Conservation (phyloP, 2,113 vertebrate genomes). For the Globicephala melas region DNA sequence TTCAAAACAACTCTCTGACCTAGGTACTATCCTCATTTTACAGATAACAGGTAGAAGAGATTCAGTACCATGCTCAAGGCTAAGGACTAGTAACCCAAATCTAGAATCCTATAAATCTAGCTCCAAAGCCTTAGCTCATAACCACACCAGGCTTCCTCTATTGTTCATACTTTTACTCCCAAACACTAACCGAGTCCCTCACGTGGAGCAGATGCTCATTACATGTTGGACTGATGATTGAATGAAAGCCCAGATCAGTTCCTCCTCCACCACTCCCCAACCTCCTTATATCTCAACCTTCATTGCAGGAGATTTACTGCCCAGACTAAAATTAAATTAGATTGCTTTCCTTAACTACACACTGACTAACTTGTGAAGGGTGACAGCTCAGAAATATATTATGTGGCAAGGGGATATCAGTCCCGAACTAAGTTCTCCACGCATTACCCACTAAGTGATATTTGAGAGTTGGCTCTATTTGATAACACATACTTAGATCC, state of each 20-base stretch:
- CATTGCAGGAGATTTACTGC: conserved; percentile 33
- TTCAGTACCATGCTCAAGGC: background rate
- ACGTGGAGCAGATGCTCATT: background rate
- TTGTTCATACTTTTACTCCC: background rate
- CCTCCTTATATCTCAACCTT: background rate
- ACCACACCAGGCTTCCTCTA: background rate
- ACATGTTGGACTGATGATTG: background rate
- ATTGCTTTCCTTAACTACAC: conserved; percentile 52
- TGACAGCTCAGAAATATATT: conserved; percentile 38
- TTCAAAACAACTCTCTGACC: background rate
- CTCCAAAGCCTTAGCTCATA: background rate
- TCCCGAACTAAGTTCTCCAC: background rate
- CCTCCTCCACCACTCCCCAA: background rate
- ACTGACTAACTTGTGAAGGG: conserved; percentile 1
- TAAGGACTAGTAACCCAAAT: background rate
- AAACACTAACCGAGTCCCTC: background rate
- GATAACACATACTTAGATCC: conserved; percentile 25
- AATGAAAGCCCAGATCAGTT: background rate
- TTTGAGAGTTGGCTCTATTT: conserved; percentile 31
- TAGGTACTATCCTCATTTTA: background rate
- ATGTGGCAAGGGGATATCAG: background rate
- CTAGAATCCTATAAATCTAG: background rate
- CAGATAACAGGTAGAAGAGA: background rate
- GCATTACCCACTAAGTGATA: background rate
- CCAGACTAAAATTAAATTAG: conserved; percentile 54